Conservation (phyloP, 2,888 invertebrate species). For the Platycnemis pennipes region DNA sequence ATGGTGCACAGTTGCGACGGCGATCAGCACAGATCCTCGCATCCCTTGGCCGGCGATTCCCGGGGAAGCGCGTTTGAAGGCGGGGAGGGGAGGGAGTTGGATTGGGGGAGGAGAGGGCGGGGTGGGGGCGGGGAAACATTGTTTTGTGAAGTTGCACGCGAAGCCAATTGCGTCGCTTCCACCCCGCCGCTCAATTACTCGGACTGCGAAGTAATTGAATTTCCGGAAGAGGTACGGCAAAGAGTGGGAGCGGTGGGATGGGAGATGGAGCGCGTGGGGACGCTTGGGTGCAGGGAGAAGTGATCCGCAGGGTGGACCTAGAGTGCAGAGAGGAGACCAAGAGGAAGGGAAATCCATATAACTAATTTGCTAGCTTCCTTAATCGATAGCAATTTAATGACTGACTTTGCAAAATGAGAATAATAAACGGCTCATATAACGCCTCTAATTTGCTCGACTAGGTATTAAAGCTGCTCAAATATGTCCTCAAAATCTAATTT, state of each 20-base stretch:
- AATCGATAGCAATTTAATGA: too few species aligned
- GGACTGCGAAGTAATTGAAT: constrained; percentile 13
- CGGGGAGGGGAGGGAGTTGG: not conserved
- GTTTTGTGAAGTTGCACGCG: not conserved
- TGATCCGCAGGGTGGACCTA: not conserved
- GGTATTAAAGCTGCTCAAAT: too few species aligned
- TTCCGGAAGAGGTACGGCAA: not conserved
- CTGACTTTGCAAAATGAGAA: too few species aligned
- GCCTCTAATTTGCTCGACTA: too few species aligned
- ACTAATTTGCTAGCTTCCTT: too few species aligned
- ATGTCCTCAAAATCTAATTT: too few species aligned
- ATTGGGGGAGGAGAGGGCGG: not conserved
- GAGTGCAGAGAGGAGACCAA: not conserved
- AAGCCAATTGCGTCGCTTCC: constrained; percentile 22
- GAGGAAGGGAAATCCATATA: too few species aligned
- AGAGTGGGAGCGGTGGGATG: constrained; percentile 22
- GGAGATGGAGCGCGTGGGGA: not conserved
- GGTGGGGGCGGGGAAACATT: not conserved
- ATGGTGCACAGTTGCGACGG: too few species aligned
- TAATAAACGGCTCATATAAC: too few species aligned
- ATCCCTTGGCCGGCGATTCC: too few species aligned
- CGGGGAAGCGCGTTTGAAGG: not conserved
- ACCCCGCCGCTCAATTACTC: not conserved
- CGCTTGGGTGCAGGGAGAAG: not conserved
- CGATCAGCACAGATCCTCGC: too few species aligned